Percentiles rank a stretch among this genome's conserved stretches.
Conservation (phyloP, 2,113 vertebrate genomes). For the Salvelinus alpinus region DNA sequence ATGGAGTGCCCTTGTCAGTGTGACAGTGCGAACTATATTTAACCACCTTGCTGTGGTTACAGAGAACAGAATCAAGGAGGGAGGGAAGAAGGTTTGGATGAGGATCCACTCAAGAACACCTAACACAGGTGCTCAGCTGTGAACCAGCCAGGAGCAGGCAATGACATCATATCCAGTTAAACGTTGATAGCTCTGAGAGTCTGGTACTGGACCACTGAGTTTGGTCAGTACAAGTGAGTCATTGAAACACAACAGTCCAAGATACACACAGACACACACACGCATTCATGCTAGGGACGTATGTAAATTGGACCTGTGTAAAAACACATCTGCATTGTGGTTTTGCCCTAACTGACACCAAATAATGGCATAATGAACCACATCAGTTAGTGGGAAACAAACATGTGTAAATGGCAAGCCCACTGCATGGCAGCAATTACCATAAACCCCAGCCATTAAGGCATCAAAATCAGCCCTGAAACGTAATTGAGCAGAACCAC, state of each 20-base stretch:
- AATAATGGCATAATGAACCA: constrained; percentile 20
- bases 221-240: not conserved
- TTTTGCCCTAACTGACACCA: not conserved
- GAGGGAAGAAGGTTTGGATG: not conserved
- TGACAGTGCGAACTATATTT: constrained; percentile 20
- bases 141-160: not conserved
- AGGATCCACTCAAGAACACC: not conserved
- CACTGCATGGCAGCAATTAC: constrained; percentile 18
- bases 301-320: not conserved
- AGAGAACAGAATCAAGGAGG: constrained; percentile 1
- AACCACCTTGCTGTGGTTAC: not conserved
- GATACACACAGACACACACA: not conserved
- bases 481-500: constrained; percentile 34
- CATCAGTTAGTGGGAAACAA: constrained; percentile 2
- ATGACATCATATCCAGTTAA: constrained; percentile 7
- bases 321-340: not conserved
- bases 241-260: not conserved
- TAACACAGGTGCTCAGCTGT: constrained; percentile 10
- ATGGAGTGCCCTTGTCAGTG: constrained; percentile 7
- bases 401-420: constrained; percentile 31
- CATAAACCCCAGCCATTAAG: constrained; percentile 28
- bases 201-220: not conserved
- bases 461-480: constrained; percentile 6
- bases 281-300: not conserved
- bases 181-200: not conserved